A percentile compares a stretch with the other conserved stretches of the same genome.
Evolutionary conservation across 1,140 invertebrate species (phyloP).

Genomic region (Cryptotermes secundus): DNA sequence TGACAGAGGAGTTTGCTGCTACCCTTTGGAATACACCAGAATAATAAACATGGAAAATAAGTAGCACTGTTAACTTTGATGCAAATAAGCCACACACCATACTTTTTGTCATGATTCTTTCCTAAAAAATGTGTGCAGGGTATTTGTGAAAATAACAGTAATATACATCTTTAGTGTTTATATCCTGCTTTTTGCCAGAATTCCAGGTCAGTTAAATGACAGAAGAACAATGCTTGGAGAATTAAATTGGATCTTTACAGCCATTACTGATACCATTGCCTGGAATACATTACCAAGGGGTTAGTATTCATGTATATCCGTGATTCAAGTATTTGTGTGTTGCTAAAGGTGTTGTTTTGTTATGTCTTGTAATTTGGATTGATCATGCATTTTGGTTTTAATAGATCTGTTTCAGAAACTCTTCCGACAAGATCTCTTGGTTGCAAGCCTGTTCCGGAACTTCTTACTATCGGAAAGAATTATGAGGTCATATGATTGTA

Average conservation of each 20-base stretch:
- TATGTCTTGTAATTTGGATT: constrained; percentile 25
- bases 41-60: too few relatives aligned
- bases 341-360: background rate
- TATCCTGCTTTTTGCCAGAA: constrained; percentile 56
- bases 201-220: constrained; percentile 94
- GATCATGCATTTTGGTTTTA: background rate
- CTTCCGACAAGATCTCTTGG: constrained; percentile 96
- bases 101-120: too few relatives aligned
- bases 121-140: too few relatives aligned
- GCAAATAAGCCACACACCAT: too few relatives aligned
- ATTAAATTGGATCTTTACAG: constrained; percentile 99
- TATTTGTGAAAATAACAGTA: too few relatives aligned
- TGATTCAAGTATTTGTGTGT: background rate
- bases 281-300: constrained; percentile 93
- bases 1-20: background rate
- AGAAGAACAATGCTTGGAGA: constrained; percentile 96
- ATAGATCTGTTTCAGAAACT: constrained; percentile 92
- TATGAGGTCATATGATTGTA: constrained; percentile 94
- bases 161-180: too few relatives aligned
- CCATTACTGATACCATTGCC: constrained; percentile 99
- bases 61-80: too few relatives aligned
- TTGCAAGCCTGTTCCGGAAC: constrained; percentile 96
- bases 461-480: constrained; percentile 96
- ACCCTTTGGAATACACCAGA: background rate
- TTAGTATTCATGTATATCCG: constrained; percentile 41